Conservation (phyloP, 2,888 invertebrate species). For the Galeopsomyia nigrocyanea region DNA sequence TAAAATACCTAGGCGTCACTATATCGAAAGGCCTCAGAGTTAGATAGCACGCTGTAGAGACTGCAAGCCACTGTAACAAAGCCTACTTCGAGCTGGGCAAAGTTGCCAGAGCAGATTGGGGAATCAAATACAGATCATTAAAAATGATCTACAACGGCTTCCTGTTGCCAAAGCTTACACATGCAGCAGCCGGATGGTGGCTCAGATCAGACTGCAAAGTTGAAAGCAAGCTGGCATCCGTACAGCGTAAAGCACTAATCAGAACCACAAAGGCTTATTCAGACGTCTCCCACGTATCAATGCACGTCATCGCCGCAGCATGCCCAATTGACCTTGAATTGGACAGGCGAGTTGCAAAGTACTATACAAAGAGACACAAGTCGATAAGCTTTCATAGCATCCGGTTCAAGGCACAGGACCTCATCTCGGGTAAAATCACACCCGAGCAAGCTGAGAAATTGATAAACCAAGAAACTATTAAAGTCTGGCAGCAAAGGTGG, state of each 20-base stretch:
- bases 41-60: too few species aligned
- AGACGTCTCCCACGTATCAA: not conserved
- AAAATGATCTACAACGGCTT: not conserved
- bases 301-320: not conserved
- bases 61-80: not conserved
- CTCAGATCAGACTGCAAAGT: not conserved
- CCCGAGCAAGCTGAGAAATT: too few species aligned
- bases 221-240: not conserved
- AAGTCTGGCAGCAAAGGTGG: conserved; percentile 26
- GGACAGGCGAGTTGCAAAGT: too few species aligned
- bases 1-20: conserved; percentile 22
- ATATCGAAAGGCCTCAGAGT: too few species aligned
- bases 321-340: not conserved
- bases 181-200: conserved; percentile 17
- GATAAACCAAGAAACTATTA: too few species aligned
- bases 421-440: too few species aligned
- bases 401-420: too few species aligned
- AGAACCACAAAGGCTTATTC: conserved; percentile 6
- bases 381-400: too few species aligned
- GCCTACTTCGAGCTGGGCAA: not conserved
- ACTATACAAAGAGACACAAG: not conserved
- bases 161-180: not conserved
- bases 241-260: not conserved
- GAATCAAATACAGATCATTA: not conserved
- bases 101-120: conserved; percentile 16